Evolutionary conservation across 2,888 invertebrate genomes (phyloP), one percentile per base, ranked within the genome.

Genomic region (Zaprionus obscuricornis): DNA sequence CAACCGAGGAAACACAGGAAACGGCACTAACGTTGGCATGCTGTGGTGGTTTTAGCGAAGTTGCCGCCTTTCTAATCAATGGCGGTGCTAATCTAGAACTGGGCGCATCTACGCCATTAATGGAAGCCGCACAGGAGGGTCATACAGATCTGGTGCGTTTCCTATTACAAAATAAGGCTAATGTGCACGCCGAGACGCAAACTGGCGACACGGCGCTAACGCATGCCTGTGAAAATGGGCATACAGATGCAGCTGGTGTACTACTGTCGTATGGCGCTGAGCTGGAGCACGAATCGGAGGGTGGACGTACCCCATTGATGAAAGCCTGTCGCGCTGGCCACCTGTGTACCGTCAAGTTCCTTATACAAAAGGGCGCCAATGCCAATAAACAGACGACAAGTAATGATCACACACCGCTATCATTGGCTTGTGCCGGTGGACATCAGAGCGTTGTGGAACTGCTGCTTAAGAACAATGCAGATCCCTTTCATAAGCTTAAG

Each of bases 81-180:
- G 96, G 97, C 42, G 98, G 98, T 33, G 98, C 98, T 2, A 97
- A 98, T 89, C 94, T 97, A 43, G 98, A 98, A 90, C 92, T 98
- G 29, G 99, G 97, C 45, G 97, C 97, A 10, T 98, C 98, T 50
- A 98, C 98, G 8, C 98, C 99, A 0, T 92, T 99, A 2, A 99
- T 99, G 98, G 99, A 99, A 91, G 98, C 99, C 31, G 96, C 98
- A 2, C 99, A 99, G 91, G 99, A 99, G 90, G 99, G 98, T 8
- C 98, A 98, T 88, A 92, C 97, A 13, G 98, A 98, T 87, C 93
- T 98, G 56, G 98, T 90, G 50, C 93, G 95, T 89, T 97, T 96
- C 91, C 92, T 97, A 42, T 90, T 97, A 60, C 95, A 95, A 89
- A 94, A 94, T 75, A 94, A 94, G 79, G 97, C 98, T 49, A 95